Evolutionary conservation across 2,113 vertebrate genomes (phyloP).

Genomic region (Gila orcuttii): DNA sequence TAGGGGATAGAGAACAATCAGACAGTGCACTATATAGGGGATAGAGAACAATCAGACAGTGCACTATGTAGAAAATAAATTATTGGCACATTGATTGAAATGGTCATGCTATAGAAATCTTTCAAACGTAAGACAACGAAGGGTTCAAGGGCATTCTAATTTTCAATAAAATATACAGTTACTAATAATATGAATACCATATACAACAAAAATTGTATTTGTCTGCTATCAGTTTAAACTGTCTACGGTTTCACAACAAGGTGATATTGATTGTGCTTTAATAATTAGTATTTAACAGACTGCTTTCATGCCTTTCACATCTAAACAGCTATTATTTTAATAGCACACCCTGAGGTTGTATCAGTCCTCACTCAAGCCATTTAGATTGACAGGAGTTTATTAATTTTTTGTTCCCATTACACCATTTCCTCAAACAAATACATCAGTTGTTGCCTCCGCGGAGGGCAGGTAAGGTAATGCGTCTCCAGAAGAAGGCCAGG

Average conservation of each 20-base stretch:
- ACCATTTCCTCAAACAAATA: slow-evolving; percentile 57
- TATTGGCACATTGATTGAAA: too few species aligned
- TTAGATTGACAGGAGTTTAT: slow-evolving; percentile 67
- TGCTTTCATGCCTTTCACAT: background rate
- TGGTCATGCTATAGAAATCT: background rate
- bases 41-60: too few species aligned
- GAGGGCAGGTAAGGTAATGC: slow-evolving; percentile 65
- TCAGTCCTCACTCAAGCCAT: slow-evolving; percentile 54
- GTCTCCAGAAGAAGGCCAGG: slow-evolving; percentile 33
- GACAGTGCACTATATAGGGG: too few species aligned
- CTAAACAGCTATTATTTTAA: slow-evolving; percentile 56
- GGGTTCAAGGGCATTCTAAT: background rate
- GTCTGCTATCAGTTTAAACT: background rate
- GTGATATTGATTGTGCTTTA: background rate
- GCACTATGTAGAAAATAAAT: too few species aligned
- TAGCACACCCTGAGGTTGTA: slow-evolving; percentile 53
- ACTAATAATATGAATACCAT: background rate
- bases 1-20: too few species aligned
- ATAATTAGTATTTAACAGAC: background rate
- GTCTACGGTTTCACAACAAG: background rate
- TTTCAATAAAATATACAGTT: background rate
- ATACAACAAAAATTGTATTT: background rate
- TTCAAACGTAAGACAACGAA: background rate
- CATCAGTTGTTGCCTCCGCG: slow-evolving; percentile 44
- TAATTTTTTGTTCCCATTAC: slow-evolving; percentile 57